Conservation (phyloP, 2,113 vertebrate genomes). For the Clinocottus analis region DNA sequence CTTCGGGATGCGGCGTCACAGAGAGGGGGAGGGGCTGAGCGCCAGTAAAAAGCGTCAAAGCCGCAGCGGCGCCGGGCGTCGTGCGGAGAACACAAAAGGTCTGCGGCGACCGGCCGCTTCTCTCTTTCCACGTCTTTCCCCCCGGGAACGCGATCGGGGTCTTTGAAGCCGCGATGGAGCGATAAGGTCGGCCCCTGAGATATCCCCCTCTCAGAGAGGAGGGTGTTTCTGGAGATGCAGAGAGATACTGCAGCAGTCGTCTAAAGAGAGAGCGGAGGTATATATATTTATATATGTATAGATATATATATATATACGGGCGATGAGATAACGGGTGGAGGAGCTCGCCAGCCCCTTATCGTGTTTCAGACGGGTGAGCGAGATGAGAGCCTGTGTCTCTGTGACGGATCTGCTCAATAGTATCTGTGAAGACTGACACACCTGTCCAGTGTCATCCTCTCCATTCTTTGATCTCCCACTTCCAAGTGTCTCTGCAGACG, state of each 20-base stretch:
- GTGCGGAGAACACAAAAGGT: not conserved
- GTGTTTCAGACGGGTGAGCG: constrained; percentile 49
- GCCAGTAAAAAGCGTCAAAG: not conserved
- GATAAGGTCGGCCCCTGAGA: constrained; percentile 49
- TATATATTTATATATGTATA: constrained; percentile 28
- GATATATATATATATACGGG: constrained; percentile 28
- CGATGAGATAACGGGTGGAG: constrained; percentile 58
- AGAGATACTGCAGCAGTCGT: constrained; percentile 48
- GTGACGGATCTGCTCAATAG: constrained; percentile 43
- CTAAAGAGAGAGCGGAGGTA: constrained; percentile 44
- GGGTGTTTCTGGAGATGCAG: constrained; percentile 48
- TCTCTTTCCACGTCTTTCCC: not conserved
- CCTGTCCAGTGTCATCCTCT: constrained; percentile 34
- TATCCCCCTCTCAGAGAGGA: constrained; percentile 40
- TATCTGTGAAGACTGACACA: constrained; percentile 56
- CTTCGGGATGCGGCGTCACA: not conserved
- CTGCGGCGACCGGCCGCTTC: not conserved
- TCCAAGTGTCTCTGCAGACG: constrained; percentile 17
- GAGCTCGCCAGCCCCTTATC: constrained; percentile 60
- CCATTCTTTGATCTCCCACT: constrained; percentile 47
- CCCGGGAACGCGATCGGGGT: constrained; percentile 16
- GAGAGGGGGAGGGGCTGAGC: not conserved
- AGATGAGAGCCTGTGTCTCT: constrained; percentile 47
- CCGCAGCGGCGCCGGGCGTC: no score
- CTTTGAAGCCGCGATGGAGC: constrained; percentile 43